Evolutionary conservation across 2,113 vertebrate genomes (phyloP).

Genomic region (Anguilla rostrata): DNA sequence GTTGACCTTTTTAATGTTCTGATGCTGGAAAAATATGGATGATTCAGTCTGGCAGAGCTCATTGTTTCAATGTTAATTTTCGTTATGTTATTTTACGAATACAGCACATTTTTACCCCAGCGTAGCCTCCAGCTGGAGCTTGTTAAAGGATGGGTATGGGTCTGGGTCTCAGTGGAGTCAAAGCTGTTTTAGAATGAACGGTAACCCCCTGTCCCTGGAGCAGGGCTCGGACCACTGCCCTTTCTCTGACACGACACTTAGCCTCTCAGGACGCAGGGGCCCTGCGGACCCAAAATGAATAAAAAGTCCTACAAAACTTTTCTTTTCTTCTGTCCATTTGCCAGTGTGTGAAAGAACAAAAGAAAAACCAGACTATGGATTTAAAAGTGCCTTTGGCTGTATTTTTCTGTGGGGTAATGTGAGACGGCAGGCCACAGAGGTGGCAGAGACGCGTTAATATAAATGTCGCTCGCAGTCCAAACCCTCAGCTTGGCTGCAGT

Average conservation of each 20-base stretch:
- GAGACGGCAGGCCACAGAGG: background rate
- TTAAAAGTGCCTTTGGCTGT: too few species aligned
- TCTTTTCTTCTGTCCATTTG: background rate
- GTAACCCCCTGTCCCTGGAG: background rate
- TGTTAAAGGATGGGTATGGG: constrained; percentile 61
- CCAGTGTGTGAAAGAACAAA: too few species aligned
- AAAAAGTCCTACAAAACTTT: background rate
- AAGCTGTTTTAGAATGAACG: background rate
- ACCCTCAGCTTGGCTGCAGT: constrained; percentile 5
- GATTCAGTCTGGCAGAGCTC: too few species aligned
- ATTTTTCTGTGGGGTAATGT: too few species aligned
- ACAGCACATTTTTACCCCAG: background rate
- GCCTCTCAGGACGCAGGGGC: background rate
- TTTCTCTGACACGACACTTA: background rate
- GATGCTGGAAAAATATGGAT: too few species aligned
- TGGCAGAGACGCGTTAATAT: background rate
- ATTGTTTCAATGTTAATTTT: background rate
- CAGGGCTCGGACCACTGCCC: background rate
- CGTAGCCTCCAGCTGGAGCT: background rate
- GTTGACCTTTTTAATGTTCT: background rate
- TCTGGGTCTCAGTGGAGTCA: background rate
- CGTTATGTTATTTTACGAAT: constrained; percentile 29
- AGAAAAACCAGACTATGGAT: too few species aligned
- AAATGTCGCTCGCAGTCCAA: background rate
- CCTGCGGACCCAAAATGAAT: background rate